Base-by-base conservation (phyloP, 2,113 vertebrate genomes). In the Melanotaenia duboulayi region DNA sequence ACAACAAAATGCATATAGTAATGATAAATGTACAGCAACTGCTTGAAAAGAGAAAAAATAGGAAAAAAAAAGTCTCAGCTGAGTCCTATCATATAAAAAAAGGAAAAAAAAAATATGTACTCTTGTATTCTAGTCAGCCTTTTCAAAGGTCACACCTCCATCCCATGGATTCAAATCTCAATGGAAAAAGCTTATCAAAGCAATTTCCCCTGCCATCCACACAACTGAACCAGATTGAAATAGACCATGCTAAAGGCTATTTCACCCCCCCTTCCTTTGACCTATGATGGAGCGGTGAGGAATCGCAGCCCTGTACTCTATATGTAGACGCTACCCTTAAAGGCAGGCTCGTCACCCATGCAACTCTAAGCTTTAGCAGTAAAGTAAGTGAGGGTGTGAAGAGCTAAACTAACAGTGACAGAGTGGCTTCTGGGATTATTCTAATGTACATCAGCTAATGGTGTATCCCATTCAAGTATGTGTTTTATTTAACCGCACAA, bases 61-160 rank as follows among this genome's bases (percentile, higher is more conserved):
- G 67, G 82, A 54, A 77, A 61, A 76, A 66, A 74, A 50, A 20
- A 35, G 22, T 82, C 66, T 57, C 74, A 65, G 74, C 68, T 67
- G 83, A 89, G 71, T 79, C 54, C 65, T 77, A 89, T 92, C 85
- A 84, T 25, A 78, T 71, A 28, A 12, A 46, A 62, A 24, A 22
- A 39, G 17, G 11, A n/a, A 51, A 83, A 88, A 91, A 74, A 84
- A 89, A 87, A 90, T 87, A 81, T 76, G 72, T 78, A 77, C 78
- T 88, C 70, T 64, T 61, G 77, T 80, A 86, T 88, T 89, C 81
- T 76, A 86, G 91, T 91, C 91, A 92, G 90, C 76, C 79, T 63
- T 90, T 92, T 90, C 80, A 91, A 93, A 93, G 90, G 92, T 93
- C 92, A 90, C 85, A 82, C 86, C 81, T 86, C 84, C 86, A 89